These are phyloP conservation scores for Colistium nudipinnis DNA, from an alignment of 2,113 vertebrate genomes.

Conservation along the genomic window DNA sequence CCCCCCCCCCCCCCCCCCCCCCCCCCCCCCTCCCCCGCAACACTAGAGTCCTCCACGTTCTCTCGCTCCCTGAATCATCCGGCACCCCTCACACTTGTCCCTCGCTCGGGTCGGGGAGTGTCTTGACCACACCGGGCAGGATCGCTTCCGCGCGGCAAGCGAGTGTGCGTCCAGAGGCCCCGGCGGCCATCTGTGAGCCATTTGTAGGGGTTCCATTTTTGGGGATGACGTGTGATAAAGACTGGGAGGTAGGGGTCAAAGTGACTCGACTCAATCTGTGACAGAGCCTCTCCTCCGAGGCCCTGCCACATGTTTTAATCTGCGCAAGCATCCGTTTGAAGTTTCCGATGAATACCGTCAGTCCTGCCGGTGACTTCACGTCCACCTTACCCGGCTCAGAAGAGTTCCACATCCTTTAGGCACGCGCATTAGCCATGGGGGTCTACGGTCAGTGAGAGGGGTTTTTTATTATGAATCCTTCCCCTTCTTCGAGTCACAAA, in stretches of 20 bases:
- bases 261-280: conserved; percentile 77
- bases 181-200: conserved; percentile 77
- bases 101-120: conserved; percentile 34
- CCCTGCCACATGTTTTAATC: conserved; percentile 80
- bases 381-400: conserved; percentile 64
- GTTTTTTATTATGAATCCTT: neutral
- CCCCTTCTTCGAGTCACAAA: neutral
- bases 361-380: conserved; percentile 66
- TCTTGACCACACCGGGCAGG: conserved; percentile 49
- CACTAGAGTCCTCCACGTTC: conserved; percentile 7
- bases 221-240: conserved; percentile 81
- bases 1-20: no score
- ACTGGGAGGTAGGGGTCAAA: conserved; percentile 78
- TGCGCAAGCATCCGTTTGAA: conserved; percentile 82
- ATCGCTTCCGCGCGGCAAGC: conserved; percentile 39
- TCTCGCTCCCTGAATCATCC: conserved; percentile 20
- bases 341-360: conserved; percentile 80
- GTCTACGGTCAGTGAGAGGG: neutral
- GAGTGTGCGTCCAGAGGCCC: conserved; percentile 56
- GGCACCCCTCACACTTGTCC: conserved; percentile 33
- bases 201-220: conserved; percentile 79
- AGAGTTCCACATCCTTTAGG: conserved; percentile 34
- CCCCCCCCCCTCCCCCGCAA: no score
- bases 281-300: conserved; percentile 72
- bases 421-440: conserved; percentile 17